Conservation (phyloP, 2,113 vertebrate species). For the Chaetops frenatus region DNA sequence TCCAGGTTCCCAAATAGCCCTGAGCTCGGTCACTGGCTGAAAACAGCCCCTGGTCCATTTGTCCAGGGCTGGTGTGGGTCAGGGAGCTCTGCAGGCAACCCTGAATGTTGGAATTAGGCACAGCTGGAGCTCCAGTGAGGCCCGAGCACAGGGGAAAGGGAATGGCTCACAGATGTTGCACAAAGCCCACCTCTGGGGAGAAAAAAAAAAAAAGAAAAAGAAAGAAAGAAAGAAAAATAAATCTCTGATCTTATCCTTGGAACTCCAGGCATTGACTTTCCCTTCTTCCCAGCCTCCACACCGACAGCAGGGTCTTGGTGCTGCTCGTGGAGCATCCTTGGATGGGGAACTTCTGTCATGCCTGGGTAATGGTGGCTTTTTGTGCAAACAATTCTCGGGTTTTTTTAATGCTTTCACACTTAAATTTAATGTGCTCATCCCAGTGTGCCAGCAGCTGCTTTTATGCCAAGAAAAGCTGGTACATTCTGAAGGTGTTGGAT, state of each 20-base stretch:
- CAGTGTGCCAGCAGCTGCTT: not conserved
- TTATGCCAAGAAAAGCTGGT: not conserved
- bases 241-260: not conserved
- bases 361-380: not conserved
- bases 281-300: not conserved
- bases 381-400: not conserved
- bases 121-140: not conserved
- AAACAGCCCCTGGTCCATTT: not conserved
- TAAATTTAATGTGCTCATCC: not conserved
- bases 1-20: constrained; percentile 12
- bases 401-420: not conserved
- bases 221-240: not conserved
- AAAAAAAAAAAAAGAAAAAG: not conserved
- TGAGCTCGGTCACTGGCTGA: not conserved
- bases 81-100: not conserved
- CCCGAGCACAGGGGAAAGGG: not conserved
- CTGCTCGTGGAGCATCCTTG: not conserved
- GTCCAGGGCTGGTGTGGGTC: not conserved
- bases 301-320: not conserved
- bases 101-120: not conserved
- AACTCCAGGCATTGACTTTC: not conserved
- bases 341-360: not conserved
- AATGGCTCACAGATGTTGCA: constrained; percentile 35
- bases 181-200: not conserved
- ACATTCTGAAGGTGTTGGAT: not conserved